Evolutionary conservation across 2,888 invertebrate species (phyloP).

Genomic region (Arge pagana): DNA sequence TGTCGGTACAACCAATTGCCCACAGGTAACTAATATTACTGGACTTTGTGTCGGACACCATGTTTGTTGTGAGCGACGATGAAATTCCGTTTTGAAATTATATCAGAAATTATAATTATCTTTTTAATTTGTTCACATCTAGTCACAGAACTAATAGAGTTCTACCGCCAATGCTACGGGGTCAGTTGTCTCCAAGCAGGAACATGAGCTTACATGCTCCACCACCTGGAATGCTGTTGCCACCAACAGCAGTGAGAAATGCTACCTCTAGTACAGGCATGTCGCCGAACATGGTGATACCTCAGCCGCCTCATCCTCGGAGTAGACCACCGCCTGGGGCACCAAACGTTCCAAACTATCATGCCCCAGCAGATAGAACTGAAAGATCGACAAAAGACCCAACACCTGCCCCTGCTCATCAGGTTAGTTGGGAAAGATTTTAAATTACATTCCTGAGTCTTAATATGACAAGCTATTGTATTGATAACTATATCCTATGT

Average conservation of each 20-base stretch:
- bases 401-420: constrained; percentile 54
- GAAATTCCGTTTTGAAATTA: neutral
- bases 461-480: constrained; percentile 4
- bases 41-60: no score
- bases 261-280: constrained; percentile 58
- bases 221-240: constrained; percentile 61
- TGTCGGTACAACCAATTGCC: constrained; percentile 53
- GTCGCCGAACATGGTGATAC: constrained; percentile 60
- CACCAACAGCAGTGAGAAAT: constrained; percentile 59
- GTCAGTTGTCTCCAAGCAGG: constrained; percentile 54
- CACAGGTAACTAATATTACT: constrained; percentile 34
- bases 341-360: constrained; percentile 51
- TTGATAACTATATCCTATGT: constrained; percentile 37
- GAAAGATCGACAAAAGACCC: constrained; percentile 57
- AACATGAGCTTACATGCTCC: constrained; percentile 60
- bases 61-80: constrained; percentile 55
- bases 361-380: constrained; percentile 54
- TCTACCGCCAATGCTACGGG: constrained; percentile 53
- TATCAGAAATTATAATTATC: neutral
- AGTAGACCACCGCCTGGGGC: constrained; percentile 48
- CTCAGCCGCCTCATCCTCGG: constrained; percentile 59
- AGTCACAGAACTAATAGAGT: constrained; percentile 53
- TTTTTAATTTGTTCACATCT: constrained; percentile 10
- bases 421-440: constrained; percentile 42
- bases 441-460: neutral